Evolutionary conservation across 2,888 invertebrate species (phyloP).

Genomic region (Erebia aethiops): DNA sequence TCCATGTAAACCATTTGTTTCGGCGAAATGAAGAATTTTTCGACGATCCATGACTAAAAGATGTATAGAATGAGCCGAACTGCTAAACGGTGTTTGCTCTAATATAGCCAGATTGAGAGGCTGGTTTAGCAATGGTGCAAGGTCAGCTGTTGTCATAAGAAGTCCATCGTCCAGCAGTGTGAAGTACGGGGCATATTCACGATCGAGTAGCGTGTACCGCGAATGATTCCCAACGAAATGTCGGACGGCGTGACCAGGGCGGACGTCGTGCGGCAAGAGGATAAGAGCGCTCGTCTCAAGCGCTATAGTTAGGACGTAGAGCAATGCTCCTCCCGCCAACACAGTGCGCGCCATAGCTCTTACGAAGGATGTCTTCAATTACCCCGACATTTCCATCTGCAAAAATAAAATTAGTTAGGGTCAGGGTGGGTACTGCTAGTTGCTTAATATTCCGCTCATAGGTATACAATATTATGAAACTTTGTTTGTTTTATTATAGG

Average conservation of each 20-base stretch:
- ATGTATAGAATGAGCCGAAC: conserved; percentile 90
- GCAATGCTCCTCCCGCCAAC: conserved; percentile 71
- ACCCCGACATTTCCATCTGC: conserved; percentile 75
- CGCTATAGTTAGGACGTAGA: conserved; percentile 64
- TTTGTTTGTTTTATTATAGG: background rate
- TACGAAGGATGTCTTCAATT: conserved; percentile 50
- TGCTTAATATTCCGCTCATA: background rate
- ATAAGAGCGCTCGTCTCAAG: conserved; percentile 72
- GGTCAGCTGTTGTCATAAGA: conserved; percentile 94
- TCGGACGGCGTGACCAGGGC: conserved; percentile 94
- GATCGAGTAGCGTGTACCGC: conserved; percentile 85
- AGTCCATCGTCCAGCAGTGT: conserved; percentile 93
- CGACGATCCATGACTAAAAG: conserved; percentile 92
- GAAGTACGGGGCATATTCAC: conserved; percentile 92
- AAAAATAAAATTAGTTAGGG: conserved; percentile 40
- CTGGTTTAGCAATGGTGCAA: conserved; percentile 90
- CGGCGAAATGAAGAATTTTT: conserved; percentile 91
- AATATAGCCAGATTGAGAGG: conserved; percentile 91
- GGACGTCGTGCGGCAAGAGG: conserved; percentile 94
- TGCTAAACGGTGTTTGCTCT: conserved; percentile 91
- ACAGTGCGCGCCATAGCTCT: conserved; percentile 68
- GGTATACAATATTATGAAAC: background rate
- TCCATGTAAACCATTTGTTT: conserved; percentile 84
- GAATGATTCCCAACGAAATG: conserved; percentile 86
- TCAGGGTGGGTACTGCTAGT: too few relatives aligned